Base-by-base conservation (phyloP, 2,113 vertebrate species). In the Tetraodon nigroviridis region DNA sequence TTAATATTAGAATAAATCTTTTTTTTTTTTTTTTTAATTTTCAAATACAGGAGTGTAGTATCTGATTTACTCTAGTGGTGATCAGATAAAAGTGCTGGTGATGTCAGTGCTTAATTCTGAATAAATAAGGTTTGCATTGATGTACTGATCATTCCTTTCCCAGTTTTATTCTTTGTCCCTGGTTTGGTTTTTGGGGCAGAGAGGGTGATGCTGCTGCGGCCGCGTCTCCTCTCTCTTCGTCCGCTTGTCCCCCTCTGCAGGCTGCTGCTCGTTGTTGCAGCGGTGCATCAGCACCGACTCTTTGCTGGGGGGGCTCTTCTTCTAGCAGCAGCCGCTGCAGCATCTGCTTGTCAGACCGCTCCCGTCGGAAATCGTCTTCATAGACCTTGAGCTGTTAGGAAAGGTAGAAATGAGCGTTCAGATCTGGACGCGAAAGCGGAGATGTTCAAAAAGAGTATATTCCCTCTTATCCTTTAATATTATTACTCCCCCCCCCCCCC, bases 331-430 rank as follows among this genome's bases (percentile, higher is more conserved):
- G 86, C 29, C 88, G 78, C 73, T 92, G 92, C 58, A 92, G 86
- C 41, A 92, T 67, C 77, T 90, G 89, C 63, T 92, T 93, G 69
- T 92, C 92, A 0, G 85, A 89, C 0, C 87, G 78, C 71, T 93
- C 92, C 64, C 88, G 81, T 51, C 83, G 69, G 60, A 92, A 92
- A 81, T 92, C 90, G 17, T 93, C 91, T 59, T 93, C 90, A 12
- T 92, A 92, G 3, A 90, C 78, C 82, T 92, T 92, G 24, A 93
- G 83, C 91, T 93, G 71, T 0, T 8, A 16, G 14, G 52, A 27
- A 50, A 47, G 53, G 66, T 13, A 51, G 24, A 55, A 37, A 37
- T 37, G 1, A 37, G 11, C 32, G 5, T 27, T 37, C 8, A 37
- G 32, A 12, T 37, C 12, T 37, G 32, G 11, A 37, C 32, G 32